Conservation (phyloP, 92 coral and sea anemone genomes). For the Galaxea fascicularis region DNA sequence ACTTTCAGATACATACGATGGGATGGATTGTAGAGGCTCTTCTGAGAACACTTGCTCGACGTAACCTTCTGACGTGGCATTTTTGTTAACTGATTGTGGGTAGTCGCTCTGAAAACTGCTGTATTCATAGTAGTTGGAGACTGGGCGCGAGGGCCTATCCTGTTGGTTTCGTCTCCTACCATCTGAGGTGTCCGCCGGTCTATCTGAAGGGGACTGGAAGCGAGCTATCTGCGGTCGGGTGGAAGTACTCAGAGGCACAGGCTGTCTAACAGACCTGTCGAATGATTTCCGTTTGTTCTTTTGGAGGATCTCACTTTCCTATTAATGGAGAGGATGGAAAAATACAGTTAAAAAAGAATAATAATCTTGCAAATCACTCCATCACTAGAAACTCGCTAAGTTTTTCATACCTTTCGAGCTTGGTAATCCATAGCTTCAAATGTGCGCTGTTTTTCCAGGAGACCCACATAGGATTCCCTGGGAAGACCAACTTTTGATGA, state of each 20-base stretch:
- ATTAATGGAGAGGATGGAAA: background rate
- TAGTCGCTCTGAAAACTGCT: constrained; percentile 30
- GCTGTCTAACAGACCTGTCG: constrained; percentile 60
- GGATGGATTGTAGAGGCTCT: constrained; percentile 19
- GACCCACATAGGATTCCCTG: constrained; percentile 26
- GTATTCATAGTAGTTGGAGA: constrained; percentile 49
- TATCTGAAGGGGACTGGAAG: constrained; percentile 26
- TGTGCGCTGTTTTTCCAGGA: constrained; percentile 46
- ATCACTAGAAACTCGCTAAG: too few species aligned
- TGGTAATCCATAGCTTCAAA: constrained; percentile 50
- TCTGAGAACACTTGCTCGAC: constrained; percentile 15
- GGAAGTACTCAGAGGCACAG: constrained; percentile 76
- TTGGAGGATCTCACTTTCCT: constrained; percentile 82
- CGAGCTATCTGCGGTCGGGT: constrained; percentile 49
- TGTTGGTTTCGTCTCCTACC: constrained; percentile 8
- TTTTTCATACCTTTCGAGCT: constrained; percentile 31
- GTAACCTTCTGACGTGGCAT: constrained; percentile 14
- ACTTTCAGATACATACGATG: background rate
- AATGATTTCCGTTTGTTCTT: constrained; percentile 79
- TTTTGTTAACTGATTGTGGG: constrained; percentile 7
- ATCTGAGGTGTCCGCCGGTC: constrained; percentile 24
- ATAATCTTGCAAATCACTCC: too few species aligned
- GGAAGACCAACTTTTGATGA: constrained; percentile 50
- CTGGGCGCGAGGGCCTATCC: constrained; percentile 39
- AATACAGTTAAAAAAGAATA: too few species aligned